These are phyloP conservation scores for Danaus melanippus DNA, from an alignment of 1,140 invertebrate species.

Conservation along the genomic window DNA sequence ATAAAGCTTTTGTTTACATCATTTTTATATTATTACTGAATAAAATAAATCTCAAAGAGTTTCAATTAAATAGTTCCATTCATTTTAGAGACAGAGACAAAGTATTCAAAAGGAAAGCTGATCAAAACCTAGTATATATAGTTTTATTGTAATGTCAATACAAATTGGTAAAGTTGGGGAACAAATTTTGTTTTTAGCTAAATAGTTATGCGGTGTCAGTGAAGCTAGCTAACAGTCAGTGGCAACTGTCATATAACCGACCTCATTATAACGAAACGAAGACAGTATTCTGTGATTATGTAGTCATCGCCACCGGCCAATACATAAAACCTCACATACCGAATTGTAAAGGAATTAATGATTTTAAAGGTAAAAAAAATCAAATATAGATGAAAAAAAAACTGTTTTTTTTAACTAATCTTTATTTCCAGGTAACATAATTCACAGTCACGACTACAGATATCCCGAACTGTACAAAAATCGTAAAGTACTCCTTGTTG, in stretches of 20 bases:
- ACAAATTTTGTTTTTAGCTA: constrained; percentile 36
- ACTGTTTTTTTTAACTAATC: too few relatives aligned
- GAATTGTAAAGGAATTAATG: constrained; percentile 72
- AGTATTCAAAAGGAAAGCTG: too few relatives aligned
- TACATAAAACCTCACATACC: constrained; percentile 76
- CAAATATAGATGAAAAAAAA: background rate
- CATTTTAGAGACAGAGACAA: too few relatives aligned
- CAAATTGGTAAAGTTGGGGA: too few relatives aligned
- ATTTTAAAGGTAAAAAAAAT: constrained; percentile 75
- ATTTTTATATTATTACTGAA: too few relatives aligned
- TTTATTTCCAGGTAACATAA: constrained; percentile 45
- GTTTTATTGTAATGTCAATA: too few relatives aligned
- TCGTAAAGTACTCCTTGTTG: constrained; percentile 83
- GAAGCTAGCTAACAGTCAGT: constrained; percentile 72
- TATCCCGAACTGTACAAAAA: constrained; percentile 76
- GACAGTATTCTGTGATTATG: constrained; percentile 77
- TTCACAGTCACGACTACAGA: constrained; percentile 92
- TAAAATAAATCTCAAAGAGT: too few relatives aligned
- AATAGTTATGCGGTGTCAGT: constrained; percentile 71
- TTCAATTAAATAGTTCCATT: too few relatives aligned
- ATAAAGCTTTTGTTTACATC: too few relatives aligned
- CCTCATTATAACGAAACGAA: constrained; percentile 53
- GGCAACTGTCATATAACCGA: constrained; percentile 67
- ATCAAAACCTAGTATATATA: too few relatives aligned
- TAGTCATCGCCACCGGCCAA: constrained; percentile 88